Evolutionary conservation across 2,888 invertebrate genomes (phyloP), one percentile per base, ranked within the genome.

Genomic region (Synanthedon vespiformis): DNA sequence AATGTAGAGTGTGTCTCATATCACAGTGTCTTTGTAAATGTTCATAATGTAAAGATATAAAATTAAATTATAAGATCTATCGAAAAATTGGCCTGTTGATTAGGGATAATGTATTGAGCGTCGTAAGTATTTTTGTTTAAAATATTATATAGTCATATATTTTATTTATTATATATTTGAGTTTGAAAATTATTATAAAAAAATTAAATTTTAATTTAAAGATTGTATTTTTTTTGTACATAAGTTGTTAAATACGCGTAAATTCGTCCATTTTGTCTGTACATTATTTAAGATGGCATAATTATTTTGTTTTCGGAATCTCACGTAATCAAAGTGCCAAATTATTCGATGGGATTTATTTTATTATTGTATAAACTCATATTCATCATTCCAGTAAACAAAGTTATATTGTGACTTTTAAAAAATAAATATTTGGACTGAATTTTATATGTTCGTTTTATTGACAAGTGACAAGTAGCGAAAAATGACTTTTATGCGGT

Each of bases 401-500:
- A 72, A 65, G 62, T 69, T 70, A 66, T 70, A 70, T 71, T 74
- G 70, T 74, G 72, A 77, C 67, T 73, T 71, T 67, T 74, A 66
- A 72, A 62, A 70, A 76, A 70, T 57, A 78, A 84, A 77, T 75
- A 78, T 83, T 83, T 85, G 78, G 85, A 85, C 86, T 85, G 84
- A 85, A 73, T 72, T 69, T 67, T 63, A 65, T 49, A 51, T 50
- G 56, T 16, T 62, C 67, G 62, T 65, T 62, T 65, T 55, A 61
- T 62, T 61, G 52, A 8, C 34, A 10, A 34, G 34, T 61, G 52
- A 8, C 34, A 10, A 34, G 34, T 34, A 34, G 34, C 34, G 8
- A 34, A 34, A 10, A 34, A 34, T 34, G 34, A 34, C 34, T 10
- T 22, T 34, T 34, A 34, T 34, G 1, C 27, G 27, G 5, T 27